Evolutionary conservation across 2,113 vertebrate genomes (phyloP).

Genomic region (Triplophysa tibetana): DNA sequence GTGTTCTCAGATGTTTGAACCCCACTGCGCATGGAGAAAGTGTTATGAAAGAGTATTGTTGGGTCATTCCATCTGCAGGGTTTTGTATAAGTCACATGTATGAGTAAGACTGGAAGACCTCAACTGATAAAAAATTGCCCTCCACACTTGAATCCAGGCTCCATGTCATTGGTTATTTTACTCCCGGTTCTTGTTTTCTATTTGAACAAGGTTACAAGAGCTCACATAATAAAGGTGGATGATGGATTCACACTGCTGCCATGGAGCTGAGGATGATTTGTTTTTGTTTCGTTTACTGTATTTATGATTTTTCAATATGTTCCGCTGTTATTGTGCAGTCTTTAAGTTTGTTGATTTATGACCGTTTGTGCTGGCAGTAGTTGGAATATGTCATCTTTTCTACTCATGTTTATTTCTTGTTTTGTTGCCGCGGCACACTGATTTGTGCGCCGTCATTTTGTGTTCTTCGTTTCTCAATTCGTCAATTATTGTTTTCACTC

Average conservation of each 20-base stretch:
- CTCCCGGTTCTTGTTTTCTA: constrained; percentile 78
- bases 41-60: constrained; percentile 82
- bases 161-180: constrained; percentile 78
- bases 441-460: constrained; percentile 74
- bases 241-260: constrained; percentile 81
- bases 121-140: constrained; percentile 70
- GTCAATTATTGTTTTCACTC: constrained; percentile 76
- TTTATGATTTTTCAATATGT: constrained; percentile 53
- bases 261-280: constrained; percentile 70
- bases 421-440: constrained; percentile 73
- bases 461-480: constrained; percentile 79
- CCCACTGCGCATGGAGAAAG: constrained; percentile 74
- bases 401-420: constrained; percentile 64
- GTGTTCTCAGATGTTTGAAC: constrained; percentile 56
- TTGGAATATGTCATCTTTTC: constrained; percentile 73
- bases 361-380: constrained; percentile 78
- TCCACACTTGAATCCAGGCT: constrained; percentile 73
- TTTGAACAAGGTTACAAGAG: constrained; percentile 67
- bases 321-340: constrained; percentile 69
- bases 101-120: constrained; percentile 68
- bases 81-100: constrained; percentile 88
- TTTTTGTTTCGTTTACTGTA: constrained; percentile 70
- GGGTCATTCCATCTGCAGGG: constrained; percentile 79
- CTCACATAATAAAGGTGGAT: constrained; percentile 78
- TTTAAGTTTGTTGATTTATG: constrained; percentile 58